These are phyloP conservation scores for Zaprionus obscuricornis DNA, from an alignment of 2,888 invertebrate genomes.

Conservation along the genomic window DNA sequence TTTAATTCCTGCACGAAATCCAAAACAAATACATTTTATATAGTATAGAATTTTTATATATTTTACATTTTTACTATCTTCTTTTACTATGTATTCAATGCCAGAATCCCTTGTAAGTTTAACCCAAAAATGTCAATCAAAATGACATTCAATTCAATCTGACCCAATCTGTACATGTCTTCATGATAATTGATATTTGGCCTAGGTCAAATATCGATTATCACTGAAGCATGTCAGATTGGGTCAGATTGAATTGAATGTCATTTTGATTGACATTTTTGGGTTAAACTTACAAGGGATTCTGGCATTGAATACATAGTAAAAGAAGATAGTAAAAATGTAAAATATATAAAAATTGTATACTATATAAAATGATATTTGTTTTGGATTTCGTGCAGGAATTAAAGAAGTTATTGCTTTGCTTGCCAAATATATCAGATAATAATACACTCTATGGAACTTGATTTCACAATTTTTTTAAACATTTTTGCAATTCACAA, in stretches of 20 bases:
- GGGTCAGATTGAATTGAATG: conserved; percentile 74
- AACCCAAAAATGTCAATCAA: conserved; percentile 66
- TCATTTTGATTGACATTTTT: conserved; percentile 72
- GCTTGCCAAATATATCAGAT: too few relatives aligned
- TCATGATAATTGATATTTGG: conserved; percentile 75
- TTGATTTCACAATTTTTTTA: too few relatives aligned
- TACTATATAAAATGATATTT: too few relatives aligned
- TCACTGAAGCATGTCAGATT: conserved; percentile 48
- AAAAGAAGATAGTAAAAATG: neutral
- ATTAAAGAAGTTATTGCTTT: too few relatives aligned
- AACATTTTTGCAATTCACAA: too few relatives aligned
- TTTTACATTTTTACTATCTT: neutral
- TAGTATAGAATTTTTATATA: conserved; percentile 10
- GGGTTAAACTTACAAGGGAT: conserved; percentile 28
- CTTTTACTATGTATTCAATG: conserved; percentile 2
- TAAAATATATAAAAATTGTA: conserved; percentile 3
- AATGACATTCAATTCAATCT: conserved; percentile 74
- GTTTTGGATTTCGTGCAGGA: neutral
- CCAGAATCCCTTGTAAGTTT: conserved; percentile 20
- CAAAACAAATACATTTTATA: conserved; percentile 1
- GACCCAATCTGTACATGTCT: conserved; percentile 57
- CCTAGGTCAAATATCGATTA: conserved; percentile 79
- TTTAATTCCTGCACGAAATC: neutral
- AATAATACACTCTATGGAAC: too few relatives aligned
- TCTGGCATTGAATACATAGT: conserved; percentile 13